These are phyloP conservation scores for Mamestra brassicae DNA, from an alignment of 2,888 invertebrate species.

Conservation along the genomic window DNA sequence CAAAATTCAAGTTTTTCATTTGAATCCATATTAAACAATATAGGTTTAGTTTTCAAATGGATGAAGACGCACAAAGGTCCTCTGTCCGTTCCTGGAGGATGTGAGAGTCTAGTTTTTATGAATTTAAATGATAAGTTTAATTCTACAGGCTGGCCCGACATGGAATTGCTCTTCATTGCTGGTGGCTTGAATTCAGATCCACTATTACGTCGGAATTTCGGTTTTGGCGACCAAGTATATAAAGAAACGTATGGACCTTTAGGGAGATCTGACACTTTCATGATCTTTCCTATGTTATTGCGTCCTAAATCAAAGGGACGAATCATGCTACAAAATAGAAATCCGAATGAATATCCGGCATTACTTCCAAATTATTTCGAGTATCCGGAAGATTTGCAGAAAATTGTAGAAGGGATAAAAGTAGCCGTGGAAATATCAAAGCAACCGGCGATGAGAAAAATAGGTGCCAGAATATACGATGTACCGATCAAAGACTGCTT, in stretches of 20 bases:
- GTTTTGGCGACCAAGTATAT: conserved; percentile 87
- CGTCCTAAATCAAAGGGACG: conserved; percentile 93
- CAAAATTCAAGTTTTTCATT: conserved; percentile 80
- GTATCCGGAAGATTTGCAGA: conserved; percentile 91
- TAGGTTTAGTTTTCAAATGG: conserved; percentile 89
- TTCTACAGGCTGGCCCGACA: conserved; percentile 91
- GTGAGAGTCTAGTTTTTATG: conserved; percentile 92
- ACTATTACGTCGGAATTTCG: conserved; percentile 87
- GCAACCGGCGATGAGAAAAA: conserved; percentile 90
- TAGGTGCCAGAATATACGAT: conserved; percentile 91
- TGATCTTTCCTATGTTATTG: conserved; percentile 93
- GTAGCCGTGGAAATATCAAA: conserved; percentile 90
- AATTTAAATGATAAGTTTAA: conserved; percentile 91
- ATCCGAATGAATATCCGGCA: conserved; percentile 93
- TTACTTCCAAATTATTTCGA: conserved; percentile 95
- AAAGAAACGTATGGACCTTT: conserved; percentile 82
- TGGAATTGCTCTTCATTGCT: conserved; percentile 92
- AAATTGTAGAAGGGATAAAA: conserved; percentile 92
- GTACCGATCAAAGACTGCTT: conserved; percentile 92
- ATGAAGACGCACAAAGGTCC: conserved; percentile 90
- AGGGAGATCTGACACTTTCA: conserved; percentile 83
- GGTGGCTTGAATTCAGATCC: conserved; percentile 89
- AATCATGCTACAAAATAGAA: conserved; percentile 92
- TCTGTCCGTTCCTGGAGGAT: conserved; percentile 92
- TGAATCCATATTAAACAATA: conserved; percentile 81